Evolutionary conservation across 2,113 vertebrate species (phyloP).

Genomic region (Pseudorhombus dupliciocellatus): DNA sequence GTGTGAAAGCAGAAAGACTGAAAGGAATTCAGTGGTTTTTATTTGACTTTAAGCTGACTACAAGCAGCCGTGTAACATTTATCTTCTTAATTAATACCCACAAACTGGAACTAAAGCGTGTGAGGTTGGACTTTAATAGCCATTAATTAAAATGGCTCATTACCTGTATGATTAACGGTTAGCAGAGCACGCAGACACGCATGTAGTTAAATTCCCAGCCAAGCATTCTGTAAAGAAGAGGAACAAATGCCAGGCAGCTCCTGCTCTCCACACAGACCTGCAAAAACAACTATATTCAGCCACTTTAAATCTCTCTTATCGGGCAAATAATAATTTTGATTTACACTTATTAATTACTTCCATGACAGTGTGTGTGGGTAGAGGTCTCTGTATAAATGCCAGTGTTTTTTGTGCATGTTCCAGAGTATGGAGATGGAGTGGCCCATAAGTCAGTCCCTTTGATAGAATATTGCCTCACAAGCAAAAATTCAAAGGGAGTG

Average conservation of each 20-base stretch:
- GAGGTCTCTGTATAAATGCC: background rate
- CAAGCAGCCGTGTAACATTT: background rate
- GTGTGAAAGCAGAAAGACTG: background rate
- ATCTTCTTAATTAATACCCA: conserved; percentile 4
- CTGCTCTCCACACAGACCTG: background rate
- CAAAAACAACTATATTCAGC: conserved; percentile 20
- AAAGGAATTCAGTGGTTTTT: background rate
- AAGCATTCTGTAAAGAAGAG: background rate
- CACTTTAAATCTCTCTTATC: conserved; percentile 49
- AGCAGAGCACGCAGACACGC: conserved; percentile 1
- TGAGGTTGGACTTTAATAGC: conserved; percentile 2
- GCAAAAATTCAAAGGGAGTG: conserved; percentile 70
- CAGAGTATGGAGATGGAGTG: conserved; percentile 45
- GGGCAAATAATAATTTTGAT: conserved; percentile 60
- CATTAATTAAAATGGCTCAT: conserved; percentile 3
- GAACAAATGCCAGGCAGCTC: background rate
- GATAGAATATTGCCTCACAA: conserved; percentile 67
- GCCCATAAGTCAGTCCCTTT: conserved; percentile 44
- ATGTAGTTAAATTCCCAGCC: background rate
- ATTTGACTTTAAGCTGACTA: conserved; percentile 8
- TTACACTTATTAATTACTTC: conserved; percentile 27
- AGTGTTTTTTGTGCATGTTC: background rate
- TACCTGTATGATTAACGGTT: background rate
- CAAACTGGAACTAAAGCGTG: conserved; percentile 7
- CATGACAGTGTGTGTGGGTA: background rate